phyloP scores from a whole-genome alignment of 2,888 invertebrate genomes.

The Bombylius major region DNA sequence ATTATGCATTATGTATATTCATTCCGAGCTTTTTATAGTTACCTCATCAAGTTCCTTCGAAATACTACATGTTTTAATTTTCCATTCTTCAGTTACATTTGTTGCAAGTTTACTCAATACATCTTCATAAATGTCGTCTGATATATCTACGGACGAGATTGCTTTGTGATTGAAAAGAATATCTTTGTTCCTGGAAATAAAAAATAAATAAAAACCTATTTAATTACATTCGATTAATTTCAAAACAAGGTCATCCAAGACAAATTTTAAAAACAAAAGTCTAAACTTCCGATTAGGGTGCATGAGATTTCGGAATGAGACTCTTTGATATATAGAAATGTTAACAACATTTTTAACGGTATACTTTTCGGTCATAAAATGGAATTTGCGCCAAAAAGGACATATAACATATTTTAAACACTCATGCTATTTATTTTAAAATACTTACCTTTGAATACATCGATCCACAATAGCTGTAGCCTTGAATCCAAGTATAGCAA shows the following conservation, averaged over 20 bases:
- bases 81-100: conserved; percentile 32
- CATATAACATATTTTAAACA: no score
- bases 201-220: neutral
- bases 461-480: conserved; percentile 81
- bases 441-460: conserved; percentile 59
- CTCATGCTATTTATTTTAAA: no score
- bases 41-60: conserved; percentile 64
- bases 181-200: conserved; percentile 39
- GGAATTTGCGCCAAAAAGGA: no score
- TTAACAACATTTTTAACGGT: no score
- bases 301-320: no score
- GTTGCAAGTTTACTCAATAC: conserved; percentile 28
- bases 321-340: no score
- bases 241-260: no score
- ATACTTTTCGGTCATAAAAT: no score
- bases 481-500: conserved; percentile 91
- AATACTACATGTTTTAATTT: conserved; percentile 55
- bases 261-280: no score
- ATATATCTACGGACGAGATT: conserved; percentile 37
- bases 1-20: no score
- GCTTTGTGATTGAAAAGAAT: conserved; percentile 31
- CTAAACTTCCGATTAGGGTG: no score
- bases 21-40: conserved; percentile 3
- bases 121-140: conserved; percentile 43
- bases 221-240: no score